Evolutionary conservation across 2,113 vertebrate genomes (phyloP), one percentile per base, ranked within the genome.

Genomic region (Ancistrus triradiatus): DNA sequence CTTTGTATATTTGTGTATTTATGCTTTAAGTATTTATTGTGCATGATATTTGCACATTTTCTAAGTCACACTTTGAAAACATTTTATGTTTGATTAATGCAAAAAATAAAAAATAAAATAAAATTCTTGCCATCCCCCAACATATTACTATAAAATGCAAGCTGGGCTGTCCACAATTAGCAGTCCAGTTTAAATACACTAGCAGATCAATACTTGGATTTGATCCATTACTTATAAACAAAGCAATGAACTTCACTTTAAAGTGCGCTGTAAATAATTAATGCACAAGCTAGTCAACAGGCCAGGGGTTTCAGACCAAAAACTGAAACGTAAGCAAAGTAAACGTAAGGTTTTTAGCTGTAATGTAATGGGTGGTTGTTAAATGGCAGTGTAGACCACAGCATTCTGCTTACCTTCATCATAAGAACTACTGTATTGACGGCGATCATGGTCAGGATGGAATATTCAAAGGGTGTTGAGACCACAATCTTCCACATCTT

Each of bases 401-500:
- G 11, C 11, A 5, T 52, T 35, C 17, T 1, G 18, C 82, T 72
- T 75, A 97, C 95, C 94, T 98, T 99, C 96, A 99, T 99, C 96
- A 99, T 99, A 50, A 99, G 89, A 61, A 99, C 96, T 6, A 95
- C 88, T 0, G 96, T 99, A 77, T 99, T 98, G 83, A 99, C 89
- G 2, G 95, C 96, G 0, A 99, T 99, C 87, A 98, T 89, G 68
- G 92, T 92, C 92, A 99, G 95, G 78, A 99, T 98, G 80, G 94
- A 94, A 70, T 98, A 98, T 72, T 99, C 96, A 1, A 99, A 98
- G 19, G 95, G 94, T 0, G 94, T 92, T 0, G 96, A 99, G 66
- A 98, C 96, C 80, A 98, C 96, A 13, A 99, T 95, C 17, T 91
- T 92, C 96, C 96, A 99, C 78, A 97, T 95, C 89, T 90, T 96